phyloP scores from a whole-genome alignment of 2,113 vertebrate species.

The Thinocorus orbignyianus region DNA sequence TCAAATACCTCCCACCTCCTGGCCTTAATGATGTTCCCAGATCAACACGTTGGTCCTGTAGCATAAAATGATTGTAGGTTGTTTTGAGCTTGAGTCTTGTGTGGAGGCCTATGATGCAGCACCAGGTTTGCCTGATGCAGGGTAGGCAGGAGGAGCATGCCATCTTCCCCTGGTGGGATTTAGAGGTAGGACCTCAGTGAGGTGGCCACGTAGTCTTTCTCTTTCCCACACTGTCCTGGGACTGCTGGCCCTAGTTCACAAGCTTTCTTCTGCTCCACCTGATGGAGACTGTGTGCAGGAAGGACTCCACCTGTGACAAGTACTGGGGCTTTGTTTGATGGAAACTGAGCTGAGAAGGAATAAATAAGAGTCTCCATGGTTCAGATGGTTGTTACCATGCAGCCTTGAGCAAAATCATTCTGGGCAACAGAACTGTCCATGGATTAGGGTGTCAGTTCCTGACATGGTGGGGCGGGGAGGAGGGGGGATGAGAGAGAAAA shows the following conservation, averaged over 20 bases:
- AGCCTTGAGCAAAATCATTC: background rate
- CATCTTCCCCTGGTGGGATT: background rate
- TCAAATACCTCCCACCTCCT: constrained; percentile 19
- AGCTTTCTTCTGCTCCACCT: background rate
- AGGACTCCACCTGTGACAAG: background rate
- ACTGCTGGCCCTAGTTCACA: background rate
- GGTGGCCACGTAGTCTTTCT: background rate
- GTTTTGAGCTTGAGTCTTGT: background rate
- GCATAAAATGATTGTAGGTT: background rate
- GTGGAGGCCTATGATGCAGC: background rate
- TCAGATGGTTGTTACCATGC: background rate
- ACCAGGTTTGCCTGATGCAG: background rate
- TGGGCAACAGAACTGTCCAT: background rate
- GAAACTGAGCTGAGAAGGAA: constrained; percentile 53
- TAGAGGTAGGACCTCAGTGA: background rate
- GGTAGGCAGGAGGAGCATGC: background rate
- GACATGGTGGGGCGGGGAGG: background rate
- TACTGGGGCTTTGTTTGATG: constrained; percentile 41
- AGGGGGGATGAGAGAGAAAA: background rate
- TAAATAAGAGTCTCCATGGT: background rate
- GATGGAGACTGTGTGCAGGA: background rate
- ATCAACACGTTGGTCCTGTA: background rate
- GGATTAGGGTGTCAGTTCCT: background rate
- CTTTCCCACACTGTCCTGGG: background rate
- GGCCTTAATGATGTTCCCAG: constrained; percentile 20